These are phyloP conservation scores for Nephila pilipes DNA, from an alignment of 1,140 invertebrate genomes.

Conservation along the genomic window DNA sequence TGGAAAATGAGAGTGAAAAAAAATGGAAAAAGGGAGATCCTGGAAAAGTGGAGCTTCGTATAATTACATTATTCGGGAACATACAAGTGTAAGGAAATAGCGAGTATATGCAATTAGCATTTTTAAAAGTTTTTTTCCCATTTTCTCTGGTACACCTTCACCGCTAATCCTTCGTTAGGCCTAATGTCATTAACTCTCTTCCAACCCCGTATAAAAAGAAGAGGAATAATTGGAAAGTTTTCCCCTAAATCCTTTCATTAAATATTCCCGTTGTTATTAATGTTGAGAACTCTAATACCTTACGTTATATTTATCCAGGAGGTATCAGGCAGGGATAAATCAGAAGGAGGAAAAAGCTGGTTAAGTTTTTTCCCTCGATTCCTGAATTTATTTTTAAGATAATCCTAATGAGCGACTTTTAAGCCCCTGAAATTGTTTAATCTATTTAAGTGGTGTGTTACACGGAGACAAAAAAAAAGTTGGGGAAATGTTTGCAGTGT, in stretches of 20 bases:
- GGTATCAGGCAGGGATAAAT: conserved; percentile 54
- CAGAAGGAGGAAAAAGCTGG: conserved; percentile 52
- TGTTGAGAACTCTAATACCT: conserved; percentile 63
- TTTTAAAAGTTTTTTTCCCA: conserved; percentile 58
- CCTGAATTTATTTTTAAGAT: conserved; percentile 72
- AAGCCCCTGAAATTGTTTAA: conserved; percentile 71
- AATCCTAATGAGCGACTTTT: conserved; percentile 74
- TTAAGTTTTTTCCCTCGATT: conserved; percentile 42
- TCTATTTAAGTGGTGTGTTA: conserved; percentile 72
- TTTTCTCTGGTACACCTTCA: conserved; percentile 23
- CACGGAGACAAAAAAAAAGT: conserved; percentile 25
- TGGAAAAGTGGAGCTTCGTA: conserved; percentile 18
- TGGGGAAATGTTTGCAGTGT: neutral
- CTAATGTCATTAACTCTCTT: conserved; percentile 74
- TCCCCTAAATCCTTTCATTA: conserved; percentile 74
- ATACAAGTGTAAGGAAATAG: conserved; percentile 16
- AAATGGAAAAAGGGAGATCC: neutral
- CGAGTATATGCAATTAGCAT: conserved; percentile 64
- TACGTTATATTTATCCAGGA: conserved; percentile 58
- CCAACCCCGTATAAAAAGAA: conserved; percentile 41
- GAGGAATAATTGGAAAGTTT: conserved; percentile 55
- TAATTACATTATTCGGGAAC: conserved; percentile 69
- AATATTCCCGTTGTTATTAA: conserved; percentile 76
- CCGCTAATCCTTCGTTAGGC: conserved; percentile 74
- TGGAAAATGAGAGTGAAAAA: neutral